phyloP scores from a whole-genome alignment of 2,113 vertebrate species.

The Orientallactaga bullata region DNA sequence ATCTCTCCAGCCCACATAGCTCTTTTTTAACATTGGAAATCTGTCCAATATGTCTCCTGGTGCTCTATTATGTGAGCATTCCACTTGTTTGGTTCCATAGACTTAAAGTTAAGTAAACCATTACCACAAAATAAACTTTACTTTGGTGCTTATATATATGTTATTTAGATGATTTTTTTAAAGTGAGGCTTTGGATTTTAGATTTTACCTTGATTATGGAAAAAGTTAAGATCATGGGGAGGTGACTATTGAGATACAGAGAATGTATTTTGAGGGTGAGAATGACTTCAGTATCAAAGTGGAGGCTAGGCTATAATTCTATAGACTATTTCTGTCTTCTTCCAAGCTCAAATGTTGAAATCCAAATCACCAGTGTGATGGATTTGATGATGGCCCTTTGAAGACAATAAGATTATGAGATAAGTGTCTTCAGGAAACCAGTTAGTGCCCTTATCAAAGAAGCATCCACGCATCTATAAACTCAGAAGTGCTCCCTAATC shows the following conservation, averaged over 20 bases:
- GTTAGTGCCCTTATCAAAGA: neutral
- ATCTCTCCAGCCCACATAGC: neutral
- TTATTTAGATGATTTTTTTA: neutral
- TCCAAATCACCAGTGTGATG: neutral
- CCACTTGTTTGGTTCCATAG: neutral
- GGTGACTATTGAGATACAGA: neutral
- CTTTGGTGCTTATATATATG: neutral
- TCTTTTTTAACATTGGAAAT: neutral
- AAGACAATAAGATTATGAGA: neutral
- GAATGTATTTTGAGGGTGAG: neutral
- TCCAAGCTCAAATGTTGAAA: neutral
- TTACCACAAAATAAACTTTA: neutral
- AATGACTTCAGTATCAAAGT: neutral
- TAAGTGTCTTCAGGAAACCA: neutral
- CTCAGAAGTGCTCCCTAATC: neutral
- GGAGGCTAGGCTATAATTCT: fast-evolving
- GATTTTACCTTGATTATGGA: neutral
- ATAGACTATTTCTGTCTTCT: neutral
- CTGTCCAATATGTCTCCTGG: neutral
- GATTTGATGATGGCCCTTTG: neutral
- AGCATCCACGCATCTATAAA: neutral
- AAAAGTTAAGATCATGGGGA: neutral
- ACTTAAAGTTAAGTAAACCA: neutral
- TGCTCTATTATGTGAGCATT: neutral
- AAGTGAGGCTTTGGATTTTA: neutral